Conservation (phyloP, 2,888 invertebrate genomes). For the Lycocerus yunnanus region DNA sequence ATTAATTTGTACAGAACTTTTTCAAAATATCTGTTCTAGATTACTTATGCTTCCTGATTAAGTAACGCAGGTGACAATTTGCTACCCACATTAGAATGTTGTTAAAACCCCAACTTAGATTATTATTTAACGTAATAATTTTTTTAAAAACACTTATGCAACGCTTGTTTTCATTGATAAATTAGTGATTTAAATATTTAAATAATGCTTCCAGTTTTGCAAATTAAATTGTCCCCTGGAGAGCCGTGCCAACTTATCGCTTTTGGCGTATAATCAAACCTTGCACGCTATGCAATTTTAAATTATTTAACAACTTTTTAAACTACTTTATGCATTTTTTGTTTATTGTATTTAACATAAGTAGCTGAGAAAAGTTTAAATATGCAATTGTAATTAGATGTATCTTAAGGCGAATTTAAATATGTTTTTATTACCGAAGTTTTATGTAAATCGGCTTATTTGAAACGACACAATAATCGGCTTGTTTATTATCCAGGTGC, state of each 20-base stretch:
- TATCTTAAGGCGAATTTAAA: neutral
- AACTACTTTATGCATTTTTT: neutral
- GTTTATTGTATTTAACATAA: neutral
- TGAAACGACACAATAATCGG: neutral
- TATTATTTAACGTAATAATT: neutral
- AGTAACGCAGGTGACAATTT: neutral
- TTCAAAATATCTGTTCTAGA: no score
- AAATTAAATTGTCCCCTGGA: neutral
- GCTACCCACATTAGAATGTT: neutral
- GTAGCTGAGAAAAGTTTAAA: neutral
- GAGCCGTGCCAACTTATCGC: no score
- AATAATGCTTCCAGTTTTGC: neutral
- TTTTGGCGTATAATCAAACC: neutral
- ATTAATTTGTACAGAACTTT: no score
- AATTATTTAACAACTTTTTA: neutral
- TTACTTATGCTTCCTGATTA: no score
- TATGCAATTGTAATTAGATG: neutral
- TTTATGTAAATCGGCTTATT: neutral
- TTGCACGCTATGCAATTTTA: neutral
- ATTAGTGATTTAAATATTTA: neutral
- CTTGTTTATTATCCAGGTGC: neutral
- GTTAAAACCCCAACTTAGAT: neutral
- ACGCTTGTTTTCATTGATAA: neutral
- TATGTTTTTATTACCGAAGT: neutral
- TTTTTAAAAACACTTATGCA: neutral